phyloP scores from a whole-genome alignment of 2,888 invertebrate genomes.

The Parnassius mnemosyne region DNA sequence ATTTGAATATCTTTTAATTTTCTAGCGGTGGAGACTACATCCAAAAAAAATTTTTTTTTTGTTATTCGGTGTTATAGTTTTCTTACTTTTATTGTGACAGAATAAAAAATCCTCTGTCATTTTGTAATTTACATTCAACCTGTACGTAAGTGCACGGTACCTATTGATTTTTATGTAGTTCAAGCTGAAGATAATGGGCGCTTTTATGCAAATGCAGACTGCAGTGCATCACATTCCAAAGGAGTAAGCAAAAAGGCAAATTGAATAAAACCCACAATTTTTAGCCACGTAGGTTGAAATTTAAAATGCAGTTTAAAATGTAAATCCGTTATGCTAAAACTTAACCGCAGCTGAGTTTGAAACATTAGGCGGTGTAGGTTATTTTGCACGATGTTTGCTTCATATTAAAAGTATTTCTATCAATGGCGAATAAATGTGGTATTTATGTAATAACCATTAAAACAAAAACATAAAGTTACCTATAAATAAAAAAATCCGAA shows the following conservation, averaged over 20 bases:
- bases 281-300: conserved; percentile 17
- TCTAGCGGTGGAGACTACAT: too few species aligned
- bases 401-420: too few species aligned
- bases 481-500: too few species aligned
- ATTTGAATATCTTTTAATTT: too few species aligned
- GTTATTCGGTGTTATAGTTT: too few species aligned
- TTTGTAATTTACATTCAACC: conserved; percentile 12
- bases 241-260: conserved; percentile 37
- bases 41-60: too few species aligned
- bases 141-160: conserved; percentile 34
- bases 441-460: too few species aligned
- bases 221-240: conserved; percentile 67
- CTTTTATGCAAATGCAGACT: conserved; percentile 76
- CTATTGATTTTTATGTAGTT: conserved; percentile 75
- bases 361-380: conserved; percentile 7
- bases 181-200: conserved; percentile 70
- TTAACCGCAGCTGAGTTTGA: conserved; percentile 8
- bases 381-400: conserved; percentile 16
- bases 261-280: conserved; percentile 30
- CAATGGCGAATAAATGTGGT: too few species aligned
- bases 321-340: conserved; percentile 21
- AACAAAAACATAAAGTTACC: too few species aligned
- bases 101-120: conserved; percentile 5
- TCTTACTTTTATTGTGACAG: neutral
- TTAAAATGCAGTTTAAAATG: conserved; percentile 26